phyloP scores from a whole-genome alignment of 37 sponge, comb jelly and placozoan genomes.

The Ephydatia muelleri region DNA sequence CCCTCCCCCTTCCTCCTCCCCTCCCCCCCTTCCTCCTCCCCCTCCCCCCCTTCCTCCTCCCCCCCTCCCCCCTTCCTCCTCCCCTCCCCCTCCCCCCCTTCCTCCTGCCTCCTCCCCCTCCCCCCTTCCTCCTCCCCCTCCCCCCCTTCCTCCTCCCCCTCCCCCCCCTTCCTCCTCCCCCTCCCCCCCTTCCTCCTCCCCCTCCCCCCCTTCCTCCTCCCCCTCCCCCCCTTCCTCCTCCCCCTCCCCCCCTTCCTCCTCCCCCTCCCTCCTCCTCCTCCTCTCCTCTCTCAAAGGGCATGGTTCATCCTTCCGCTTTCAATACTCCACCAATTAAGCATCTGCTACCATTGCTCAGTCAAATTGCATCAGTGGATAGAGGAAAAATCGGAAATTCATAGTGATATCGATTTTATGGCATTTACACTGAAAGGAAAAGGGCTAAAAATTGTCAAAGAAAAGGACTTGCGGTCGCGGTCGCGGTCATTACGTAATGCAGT shows the following conservation, averaged over 20 bases:
- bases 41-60: background rate
- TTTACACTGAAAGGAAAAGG: too few species aligned
- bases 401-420: too few species aligned
- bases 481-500: too few species aligned
- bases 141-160: background rate
- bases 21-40: background rate
- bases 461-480: too few species aligned
- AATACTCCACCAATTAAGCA: too few species aligned
- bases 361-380: too few species aligned
- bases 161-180: background rate
- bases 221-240: background rate
- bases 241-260: background rate
- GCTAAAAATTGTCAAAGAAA: too few species aligned
- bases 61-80: background rate
- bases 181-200: background rate
- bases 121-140: background rate
- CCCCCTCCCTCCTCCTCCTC: background rate
- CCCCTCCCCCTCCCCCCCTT: background rate
- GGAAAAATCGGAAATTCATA: too few species aligned
- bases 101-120: background rate
- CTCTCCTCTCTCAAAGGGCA: background rate
- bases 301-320: background rate
- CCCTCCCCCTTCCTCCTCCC: too few species aligned
- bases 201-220: background rate
- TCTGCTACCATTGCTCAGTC: too few species aligned